Percentiles rank a stretch among this genome's conserved stretches.
Conservation (phyloP, 2,888 invertebrate genomes). For the Acanthosoma haemorrhoidale region DNA sequence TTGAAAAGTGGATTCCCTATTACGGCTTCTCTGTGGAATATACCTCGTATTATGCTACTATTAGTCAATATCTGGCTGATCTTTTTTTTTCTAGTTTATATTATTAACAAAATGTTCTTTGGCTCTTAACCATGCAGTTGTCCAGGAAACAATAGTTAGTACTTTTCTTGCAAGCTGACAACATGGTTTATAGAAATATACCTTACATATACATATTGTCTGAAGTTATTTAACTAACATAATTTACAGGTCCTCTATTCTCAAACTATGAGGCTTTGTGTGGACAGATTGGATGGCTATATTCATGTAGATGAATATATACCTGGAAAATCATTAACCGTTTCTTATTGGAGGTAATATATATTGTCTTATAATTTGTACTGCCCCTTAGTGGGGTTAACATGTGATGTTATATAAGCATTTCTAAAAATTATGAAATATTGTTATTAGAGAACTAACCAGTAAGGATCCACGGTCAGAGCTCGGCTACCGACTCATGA, state of each 20-base stretch:
- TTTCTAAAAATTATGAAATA: neutral
- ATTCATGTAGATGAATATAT: slow-evolving; percentile 85
- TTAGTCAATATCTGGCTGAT: too few relatives aligned
- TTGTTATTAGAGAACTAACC: slow-evolving; percentile 51
- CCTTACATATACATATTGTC: neutral
- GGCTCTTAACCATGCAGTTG: neutral
- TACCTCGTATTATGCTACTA: too few relatives aligned
- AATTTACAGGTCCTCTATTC: slow-evolving; percentile 62
- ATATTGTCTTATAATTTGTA: neutral
- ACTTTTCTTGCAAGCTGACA: neutral
- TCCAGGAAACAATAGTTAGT: neutral
- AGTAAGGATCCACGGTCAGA: slow-evolving; percentile 72
- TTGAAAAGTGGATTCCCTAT: too few relatives aligned
- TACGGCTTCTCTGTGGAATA: too few relatives aligned
- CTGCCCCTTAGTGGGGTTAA: neutral
- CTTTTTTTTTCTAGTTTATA: too few relatives aligned
- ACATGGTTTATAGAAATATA: neutral
- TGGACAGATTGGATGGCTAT: slow-evolving; percentile 82
- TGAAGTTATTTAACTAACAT: too few relatives aligned
- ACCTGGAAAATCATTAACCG: slow-evolving; percentile 78
- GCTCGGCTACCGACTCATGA: slow-evolving; percentile 78
- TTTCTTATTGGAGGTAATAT: slow-evolving; percentile 87
- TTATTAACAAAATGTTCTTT: too few relatives aligned
- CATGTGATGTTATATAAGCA: neutral
- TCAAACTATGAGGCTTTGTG: slow-evolving; percentile 79